Evolutionary conservation across 64 coral and sea anemone genomes (phyloP).

Genomic region (Pocillopora damicornis): DNA sequence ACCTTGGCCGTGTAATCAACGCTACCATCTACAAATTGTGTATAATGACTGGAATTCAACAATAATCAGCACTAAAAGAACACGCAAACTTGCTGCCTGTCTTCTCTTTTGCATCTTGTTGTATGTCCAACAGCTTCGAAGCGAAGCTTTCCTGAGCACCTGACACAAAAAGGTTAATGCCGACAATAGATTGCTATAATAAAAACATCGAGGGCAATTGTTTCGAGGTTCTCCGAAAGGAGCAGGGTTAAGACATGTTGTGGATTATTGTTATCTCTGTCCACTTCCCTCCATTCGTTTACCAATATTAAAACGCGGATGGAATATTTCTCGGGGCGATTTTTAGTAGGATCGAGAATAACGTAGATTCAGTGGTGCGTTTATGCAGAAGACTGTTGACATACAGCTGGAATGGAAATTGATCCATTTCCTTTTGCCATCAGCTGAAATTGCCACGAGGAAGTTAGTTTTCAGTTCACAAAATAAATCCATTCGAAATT

Average conservation of each 20-base stretch:
- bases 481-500: neutral
- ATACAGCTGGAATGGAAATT: slow-evolving; percentile 25
- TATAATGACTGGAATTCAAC: slow-evolving; percentile 4
- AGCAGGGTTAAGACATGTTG: neutral
- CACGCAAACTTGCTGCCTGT: neutral
- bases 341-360: neutral
- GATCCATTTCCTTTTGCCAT: slow-evolving; percentile 34
- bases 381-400: slow-evolving; percentile 1
- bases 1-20: slow-evolving; percentile 18
- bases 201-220: slow-evolving; percentile 17
- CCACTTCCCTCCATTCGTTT: neutral
- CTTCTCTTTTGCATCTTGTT: neutral
- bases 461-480: slow-evolving; percentile 9
- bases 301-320: neutral
- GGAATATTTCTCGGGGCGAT: neutral
- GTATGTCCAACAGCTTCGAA: neutral
- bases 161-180: neutral
- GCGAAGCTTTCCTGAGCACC: neutral
- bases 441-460: slow-evolving; percentile 15
- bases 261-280: neutral
- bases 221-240: neutral
- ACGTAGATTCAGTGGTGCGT: neutral
- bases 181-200: neutral
- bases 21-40: slow-evolving; percentile 29
- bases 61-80: neutral